These are phyloP conservation scores for Tipula confusa DNA, from an alignment of 2,888 invertebrate species.

Conservation along the genomic window DNA sequence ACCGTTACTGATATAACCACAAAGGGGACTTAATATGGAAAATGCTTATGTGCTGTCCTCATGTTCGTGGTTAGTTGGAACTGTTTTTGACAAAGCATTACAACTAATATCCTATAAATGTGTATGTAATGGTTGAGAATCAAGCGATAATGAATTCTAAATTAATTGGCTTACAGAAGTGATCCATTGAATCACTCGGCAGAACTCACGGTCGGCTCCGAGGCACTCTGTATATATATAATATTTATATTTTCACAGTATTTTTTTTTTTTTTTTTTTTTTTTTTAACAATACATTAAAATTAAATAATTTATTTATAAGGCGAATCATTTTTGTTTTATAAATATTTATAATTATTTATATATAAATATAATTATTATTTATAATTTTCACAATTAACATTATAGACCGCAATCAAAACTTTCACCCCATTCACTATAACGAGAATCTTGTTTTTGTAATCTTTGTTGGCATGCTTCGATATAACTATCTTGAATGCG, in stretches of 20 bases:
- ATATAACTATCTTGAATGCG: conserved; percentile 82
- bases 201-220: conserved; percentile 20
- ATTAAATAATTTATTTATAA: conserved; percentile 25
- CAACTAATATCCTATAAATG: not conserved
- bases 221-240: not conserved
- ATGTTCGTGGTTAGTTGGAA: no score
- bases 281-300: not conserved
- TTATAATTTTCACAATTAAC: conserved; percentile 15
- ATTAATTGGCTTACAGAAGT: not conserved
- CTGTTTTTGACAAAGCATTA: no score
- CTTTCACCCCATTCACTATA: conserved; percentile 73
- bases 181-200: not conserved
- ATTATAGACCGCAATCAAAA: conserved; percentile 69
- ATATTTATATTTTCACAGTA: not conserved
- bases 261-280: not conserved
- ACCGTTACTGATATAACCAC: no score
- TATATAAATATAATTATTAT: not conserved
- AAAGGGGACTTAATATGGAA: no score
- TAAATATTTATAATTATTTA: not conserved
- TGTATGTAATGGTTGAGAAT: not conserved
- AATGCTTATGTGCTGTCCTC: no score
- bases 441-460: conserved; percentile 84
- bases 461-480: conserved; percentile 79
- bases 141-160: not conserved
- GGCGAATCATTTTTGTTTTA: conserved; percentile 13